Conservation (phyloP, 1,140 invertebrate species). For the Drosophila leontia region DNA sequence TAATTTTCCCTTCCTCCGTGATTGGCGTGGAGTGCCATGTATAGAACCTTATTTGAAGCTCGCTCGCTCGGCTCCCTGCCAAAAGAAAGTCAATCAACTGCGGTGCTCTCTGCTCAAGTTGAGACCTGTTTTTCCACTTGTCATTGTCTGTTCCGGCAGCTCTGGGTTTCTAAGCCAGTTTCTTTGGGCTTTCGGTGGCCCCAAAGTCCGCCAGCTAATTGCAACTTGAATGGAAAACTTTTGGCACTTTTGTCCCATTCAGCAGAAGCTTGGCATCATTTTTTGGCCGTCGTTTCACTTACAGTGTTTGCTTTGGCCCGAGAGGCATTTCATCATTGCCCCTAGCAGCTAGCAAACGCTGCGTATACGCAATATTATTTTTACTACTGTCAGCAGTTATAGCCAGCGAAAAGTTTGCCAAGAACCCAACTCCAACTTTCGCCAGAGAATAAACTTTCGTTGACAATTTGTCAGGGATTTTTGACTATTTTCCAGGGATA, state of each 20-base stretch:
- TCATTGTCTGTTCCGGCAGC: slow-evolving; percentile 23
- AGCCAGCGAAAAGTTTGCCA: slow-evolving; percentile 50
- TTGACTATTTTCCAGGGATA: slow-evolving; percentile 53
- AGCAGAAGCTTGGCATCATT: slow-evolving; percentile 13
- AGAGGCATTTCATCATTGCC: slow-evolving; percentile 30
- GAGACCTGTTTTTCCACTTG: slow-evolving; percentile 26
- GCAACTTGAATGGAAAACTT: slow-evolving; percentile 58
- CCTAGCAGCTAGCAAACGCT: slow-evolving; percentile 13
- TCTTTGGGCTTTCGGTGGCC: background rate
- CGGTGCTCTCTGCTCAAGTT: slow-evolving; percentile 29
- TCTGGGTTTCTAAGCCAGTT: slow-evolving; percentile 17
- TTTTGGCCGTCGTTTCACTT: slow-evolving; percentile 30
- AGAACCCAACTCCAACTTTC: slow-evolving; percentile 54
- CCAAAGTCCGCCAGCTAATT: slow-evolving; percentile 56
- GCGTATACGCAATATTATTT: slow-evolving; percentile 73
- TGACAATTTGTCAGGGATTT: slow-evolving; percentile 78
- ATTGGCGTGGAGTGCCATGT: slow-evolving; percentile 18
- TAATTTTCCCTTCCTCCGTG: slow-evolving; percentile 41
- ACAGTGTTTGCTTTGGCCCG: slow-evolving; percentile 45
- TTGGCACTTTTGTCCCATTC: slow-evolving; percentile 35
- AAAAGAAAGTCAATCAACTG: slow-evolving; percentile 44
- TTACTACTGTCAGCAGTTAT: slow-evolving; percentile 58
- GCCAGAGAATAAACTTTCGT: slow-evolving; percentile 62
- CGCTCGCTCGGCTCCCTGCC: slow-evolving; percentile 9
- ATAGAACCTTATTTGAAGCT: slow-evolving; percentile 2